A percentile compares a stretch with the other conserved stretches of the same genome.
phyloP scores from a whole-genome alignment of 2,113 vertebrate genomes.

The Atherinomorus stipes region DNA sequence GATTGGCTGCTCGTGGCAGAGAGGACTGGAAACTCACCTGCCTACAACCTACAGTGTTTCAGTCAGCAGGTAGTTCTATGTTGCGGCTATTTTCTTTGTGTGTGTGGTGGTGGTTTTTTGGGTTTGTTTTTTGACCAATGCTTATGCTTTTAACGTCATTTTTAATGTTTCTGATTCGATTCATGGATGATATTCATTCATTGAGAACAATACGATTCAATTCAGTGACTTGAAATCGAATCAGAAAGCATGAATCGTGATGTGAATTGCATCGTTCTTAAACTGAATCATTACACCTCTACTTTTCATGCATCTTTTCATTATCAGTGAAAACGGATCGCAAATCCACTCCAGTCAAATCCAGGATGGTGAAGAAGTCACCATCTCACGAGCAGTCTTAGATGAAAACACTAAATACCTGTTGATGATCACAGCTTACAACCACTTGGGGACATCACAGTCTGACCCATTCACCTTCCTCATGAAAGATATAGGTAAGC shows the following conservation, averaged over 20 bases:
- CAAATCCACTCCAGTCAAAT: neutral
- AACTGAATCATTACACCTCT: too few species aligned
- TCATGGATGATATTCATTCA: too few species aligned
- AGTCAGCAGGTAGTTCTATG: slow-evolving; percentile 56
- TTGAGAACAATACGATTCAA: too few species aligned
- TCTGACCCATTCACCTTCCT: slow-evolving; percentile 65
- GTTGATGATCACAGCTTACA: slow-evolving; percentile 66
- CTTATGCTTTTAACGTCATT: neutral
- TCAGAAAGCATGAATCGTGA: too few species aligned
- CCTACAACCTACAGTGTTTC: slow-evolving; percentile 64
- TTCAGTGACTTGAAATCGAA: too few species aligned
- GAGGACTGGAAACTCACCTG: slow-evolving; percentile 66
- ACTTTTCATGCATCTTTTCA: neutral
- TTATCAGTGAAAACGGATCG: slow-evolving; percentile 60
- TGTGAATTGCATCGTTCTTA: too few species aligned
- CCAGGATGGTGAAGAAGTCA: slow-evolving; percentile 1
- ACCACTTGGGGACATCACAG: slow-evolving; percentile 68
- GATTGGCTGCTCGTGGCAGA: slow-evolving; percentile 67
- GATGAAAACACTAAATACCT: slow-evolving; percentile 47
- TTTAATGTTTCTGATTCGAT: too few species aligned
- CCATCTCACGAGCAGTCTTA: slow-evolving; percentile 42
- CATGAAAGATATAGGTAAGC: slow-evolving; percentile 65
- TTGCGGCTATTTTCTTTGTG: neutral
- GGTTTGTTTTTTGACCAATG: neutral
- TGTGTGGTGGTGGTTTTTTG: too few species aligned